Base-by-base conservation (phyloP, 2,888 invertebrate genomes). In the Gnatocerus cornutus region DNA sequence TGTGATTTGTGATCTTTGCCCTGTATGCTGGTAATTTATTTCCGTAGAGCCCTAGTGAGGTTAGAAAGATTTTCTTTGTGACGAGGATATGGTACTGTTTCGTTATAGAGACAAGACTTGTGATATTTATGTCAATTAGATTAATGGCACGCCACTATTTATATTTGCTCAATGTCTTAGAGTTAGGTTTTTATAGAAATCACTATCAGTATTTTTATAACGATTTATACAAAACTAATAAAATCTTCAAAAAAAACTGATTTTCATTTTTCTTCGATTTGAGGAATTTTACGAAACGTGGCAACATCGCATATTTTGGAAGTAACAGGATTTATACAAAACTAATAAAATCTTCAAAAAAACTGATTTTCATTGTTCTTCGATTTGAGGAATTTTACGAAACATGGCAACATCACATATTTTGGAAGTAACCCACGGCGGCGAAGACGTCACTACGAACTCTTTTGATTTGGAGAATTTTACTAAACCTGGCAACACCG, bases 41-140 rank as follows among this genome's bases (percentile, higher is more conserved):
- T 65, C 33, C 14, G 37, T 61, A 50, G n/a, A 21, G 37, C 33
- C 41, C 48, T 65, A 56, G 56, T 39, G 29, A 67, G 52, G 52
- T 56, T 67, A 52, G 30, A 37, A 33, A 50, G 21, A 9, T 45
- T 48, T 50, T 56, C 55, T 61, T 62, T 53, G 52, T 41, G 55
- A 62, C 61, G 41, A 50, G 46, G 50, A 27, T 46, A 0, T 29
- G 27, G 48, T 37, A 50, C 21, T 59, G 66, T 67, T 67, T 67
- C 66, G 66, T 67, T 67, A 8, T 67, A 67, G 66, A 67, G 59
- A 67, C 66, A 67, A 29, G 37, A 53, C 46, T 3, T 65, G 65
- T 65, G 65, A 65, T 65, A 65, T 63, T 52, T 53, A 61, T 37
- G 53, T 56, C 56, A 33, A 27, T 46, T 53, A 53, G 63, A 53